Base-by-base conservation (phyloP, 2,113 vertebrate species). In the Catagonus wagneri region DNA sequence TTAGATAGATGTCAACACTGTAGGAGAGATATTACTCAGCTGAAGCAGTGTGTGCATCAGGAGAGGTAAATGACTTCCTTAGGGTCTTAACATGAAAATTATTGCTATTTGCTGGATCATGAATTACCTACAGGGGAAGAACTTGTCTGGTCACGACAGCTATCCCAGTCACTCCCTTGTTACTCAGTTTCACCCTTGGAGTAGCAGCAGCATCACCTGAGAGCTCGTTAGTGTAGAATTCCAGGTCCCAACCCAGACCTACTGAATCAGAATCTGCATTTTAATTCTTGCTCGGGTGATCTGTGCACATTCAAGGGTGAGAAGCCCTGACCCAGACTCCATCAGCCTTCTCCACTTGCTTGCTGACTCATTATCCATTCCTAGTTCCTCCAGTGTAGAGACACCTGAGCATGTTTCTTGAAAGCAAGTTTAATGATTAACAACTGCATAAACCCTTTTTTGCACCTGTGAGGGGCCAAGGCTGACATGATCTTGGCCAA, bases 11-110 rank as follows among this genome's bases (percentile, higher is more conserved):
- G 76, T 54, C 68, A 66, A 61, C n/a, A 12, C 54, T 27, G 2
- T 65, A 11, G 63, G 32, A 34, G 69, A 87, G 56, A n/a, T 27
- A 11, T 56, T 29, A 60, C 36, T 27, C 68, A n/a, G 56, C 69
- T 15, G 6, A 39, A 84, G 79, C 78, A 27, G 34, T 23, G 13
- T 34, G 61, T 0, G 0, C 56, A 7, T 36, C 29, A 2, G 22
- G 81, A 95, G 69, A 89, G 58, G 74, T 39, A 94, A 89, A 71
- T 66, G 65, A 60, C 16, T 58, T 11, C 85, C 66, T 50, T 34
- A 20, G 63, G 74, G 29, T 44, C 93, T 78, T 32, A 60, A 23
- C 34, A 23, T 22, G 36, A 39, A 71, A n/a, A 7, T 72, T 7
- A 1, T n/a, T 89, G 85, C 58, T 72, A 76, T 95, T 83, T 56